Percentiles rank a stretch among this genome's conserved stretches.
These are phyloP conservation scores for Uria aalge DNA, from an alignment of 2,113 vertebrate genomes.

Conservation along the genomic window DNA sequence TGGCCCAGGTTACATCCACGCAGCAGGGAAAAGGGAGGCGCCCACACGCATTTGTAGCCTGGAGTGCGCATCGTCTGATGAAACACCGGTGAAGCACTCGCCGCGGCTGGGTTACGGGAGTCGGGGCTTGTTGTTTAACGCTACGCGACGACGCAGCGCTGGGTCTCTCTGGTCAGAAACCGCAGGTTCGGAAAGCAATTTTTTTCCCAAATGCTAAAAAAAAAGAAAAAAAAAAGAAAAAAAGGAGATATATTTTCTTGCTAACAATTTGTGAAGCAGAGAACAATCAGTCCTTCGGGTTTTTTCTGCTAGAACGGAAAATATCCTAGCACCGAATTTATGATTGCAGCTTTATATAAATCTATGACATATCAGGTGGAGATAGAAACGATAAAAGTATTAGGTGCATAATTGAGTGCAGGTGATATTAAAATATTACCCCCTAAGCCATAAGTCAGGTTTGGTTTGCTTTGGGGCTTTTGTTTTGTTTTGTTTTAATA, in stretches of 20 bases:
- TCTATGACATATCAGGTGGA: not conserved
- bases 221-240: not conserved
- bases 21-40: not conserved
- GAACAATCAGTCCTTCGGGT: not conserved
- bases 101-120: not conserved
- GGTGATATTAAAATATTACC: not conserved
- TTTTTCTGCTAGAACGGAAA: not conserved
- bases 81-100: accelerated
- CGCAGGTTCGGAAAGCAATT: not conserved
- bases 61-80: accelerated
- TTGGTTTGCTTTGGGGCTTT: not conserved
- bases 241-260: not conserved
- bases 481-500: not conserved
- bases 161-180: not conserved
- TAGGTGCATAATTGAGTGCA: not conserved
- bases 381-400: not conserved
- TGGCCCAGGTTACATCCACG: not conserved
- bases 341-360: not conserved
- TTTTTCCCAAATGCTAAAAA: not conserved
- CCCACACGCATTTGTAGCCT: not conserved
- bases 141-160: accelerated
- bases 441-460: not conserved
- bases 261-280: not conserved
- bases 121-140: not conserved
- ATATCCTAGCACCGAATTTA: not conserved